A percentile compares a stretch with the other conserved stretches of the same genome.
phyloP scores from a whole-genome alignment of 2,888 invertebrate species.

The Theodoxus fluviatilis region DNA sequence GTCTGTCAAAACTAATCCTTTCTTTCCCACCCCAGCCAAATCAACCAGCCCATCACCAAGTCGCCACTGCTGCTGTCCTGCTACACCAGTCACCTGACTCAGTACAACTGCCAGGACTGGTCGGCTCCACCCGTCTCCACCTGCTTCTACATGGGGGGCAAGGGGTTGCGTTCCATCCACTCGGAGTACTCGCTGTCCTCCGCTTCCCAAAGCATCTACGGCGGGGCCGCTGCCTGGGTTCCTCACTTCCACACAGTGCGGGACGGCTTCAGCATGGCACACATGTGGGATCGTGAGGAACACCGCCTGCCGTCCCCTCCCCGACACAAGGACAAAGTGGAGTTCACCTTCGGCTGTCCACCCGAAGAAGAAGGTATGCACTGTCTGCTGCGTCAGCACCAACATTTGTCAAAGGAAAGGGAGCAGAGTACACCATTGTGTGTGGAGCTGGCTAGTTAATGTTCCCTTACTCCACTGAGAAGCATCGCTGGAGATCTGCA shows the following conservation, averaged over 20 bases:
- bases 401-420: no score
- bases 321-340: no score
- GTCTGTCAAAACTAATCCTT: slow-evolving; percentile 28
- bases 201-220: slow-evolving; percentile 47
- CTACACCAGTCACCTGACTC: slow-evolving; percentile 82
- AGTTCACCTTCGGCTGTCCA: neutral
- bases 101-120: slow-evolving; percentile 69
- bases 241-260: slow-evolving; percentile 52
- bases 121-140: slow-evolving; percentile 51
- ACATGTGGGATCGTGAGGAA: slow-evolving; percentile 42
- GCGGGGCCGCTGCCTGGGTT: slow-evolving; percentile 45
- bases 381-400: no score
- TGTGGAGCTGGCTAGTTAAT: no score
- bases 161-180: slow-evolving; percentile 43
- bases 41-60: slow-evolving; percentile 88
- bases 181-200: slow-evolving; percentile 55
- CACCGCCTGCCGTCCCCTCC: slow-evolving; percentile 29
- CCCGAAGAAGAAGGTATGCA: slow-evolving; percentile 1
- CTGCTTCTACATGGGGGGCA: slow-evolving; percentile 26
- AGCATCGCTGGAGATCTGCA: no score
- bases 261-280: slow-evolving; percentile 51
- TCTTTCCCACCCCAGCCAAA: slow-evolving; percentile 93
- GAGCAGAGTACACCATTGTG: no score
- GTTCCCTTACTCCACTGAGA: no score
- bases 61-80: slow-evolving; percentile 94